Evolutionary conservation across 1,140 invertebrate species (phyloP), one percentile per base, ranked within the genome.

Genomic region (Ephestia elutella): DNA sequence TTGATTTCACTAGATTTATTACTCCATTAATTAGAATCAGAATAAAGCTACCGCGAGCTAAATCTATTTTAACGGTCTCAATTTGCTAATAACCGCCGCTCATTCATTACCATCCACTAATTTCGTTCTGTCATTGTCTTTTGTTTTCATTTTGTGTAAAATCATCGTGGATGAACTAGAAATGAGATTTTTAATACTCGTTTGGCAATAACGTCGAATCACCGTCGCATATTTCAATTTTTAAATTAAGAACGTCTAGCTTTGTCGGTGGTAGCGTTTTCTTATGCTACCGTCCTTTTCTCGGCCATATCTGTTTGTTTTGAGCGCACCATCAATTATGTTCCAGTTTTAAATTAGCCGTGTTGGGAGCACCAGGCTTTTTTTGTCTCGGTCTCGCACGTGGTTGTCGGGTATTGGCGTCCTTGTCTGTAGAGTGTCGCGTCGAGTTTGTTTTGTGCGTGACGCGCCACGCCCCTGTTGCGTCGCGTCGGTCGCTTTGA

Each of bases 241-340:
- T 70, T 68, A 76, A 80, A 81, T 81, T 80, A 73, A 71, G 65
- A 76, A 71, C 63, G 63, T 62, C 71, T 68, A 71, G 66, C 72
- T 74, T 65, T 63, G 67, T 74, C 71, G 67, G 71, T 76, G 75
- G 79, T 83, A 73, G 74, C 78, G 78, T 79, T 79, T 82, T 78
- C 70, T 75, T 82, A 81, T 78, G 67, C 73, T 63, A 56, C 71
- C 75, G 71, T 79, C 78, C 80, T 80, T 84, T 82, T 82, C 80
- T 85, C 81, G 78, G 79, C 81, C 80, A 79, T 85, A 65, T 85
- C 78, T 86, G 83, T 87, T 87, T 87, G 81, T 84, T 87, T 87
- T 82, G 74, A 80, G 73, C 65, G 80, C 75, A 76, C 71, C 84
- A 79, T 87, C 82, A 86, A 85, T 87, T 87, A 87, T 84, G 82